Base-by-base conservation (phyloP, 2,113 vertebrate species). In the Osmerus eperlanus region DNA sequence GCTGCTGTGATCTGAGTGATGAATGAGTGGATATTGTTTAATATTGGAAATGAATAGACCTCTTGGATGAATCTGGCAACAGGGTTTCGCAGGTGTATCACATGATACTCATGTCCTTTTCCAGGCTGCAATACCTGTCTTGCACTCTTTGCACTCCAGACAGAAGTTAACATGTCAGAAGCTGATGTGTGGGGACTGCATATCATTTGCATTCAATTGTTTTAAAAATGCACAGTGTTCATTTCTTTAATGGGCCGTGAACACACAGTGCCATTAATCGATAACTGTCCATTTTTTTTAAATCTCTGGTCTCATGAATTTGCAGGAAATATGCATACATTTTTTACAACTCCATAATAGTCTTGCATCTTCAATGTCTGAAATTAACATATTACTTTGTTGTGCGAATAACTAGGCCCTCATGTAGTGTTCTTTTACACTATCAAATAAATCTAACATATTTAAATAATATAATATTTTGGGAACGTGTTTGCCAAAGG, bases 1-100 rank as follows among this genome's bases (percentile, higher is more conserved):
- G 71, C 67, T 72, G 76, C 74, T 75, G 19, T 77, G 75, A 80
- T 85, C 64, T 71, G 77, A 53, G 54, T 23, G 53, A 75, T 80
- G 74, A 87, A 84, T 75, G 71, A n/a, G 53, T 71, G 68, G 75
- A 72, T 81, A 79, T 80, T 76, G 71, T 86, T 84, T 69, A 58
- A 84, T 75, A 80, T 70, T 54, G 77, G 71, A 23, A 81, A 81
- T 86, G 83, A 85, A 85, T 76, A 78, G 75, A 80, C 76, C 83
- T 83, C 78, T 84, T 78, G 69, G 68, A 18, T n/a, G 76, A 75
- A 78, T 65, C 83, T 86, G 87, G 84, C 85, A 85, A 73, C 54
- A 78, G 75, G 3, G 62, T 72, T 80, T 28, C 67, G 80, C 88
- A 89, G 85, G 90, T 91, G 88, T 83, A 82, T 73, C 72, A 70